A percentile compares a stretch with the other conserved stretches of the same genome.
Evolutionary conservation across 2,797 vertebrate genomes (phyloP).

Genomic region (Hypotaenidia philippensis): DNA sequence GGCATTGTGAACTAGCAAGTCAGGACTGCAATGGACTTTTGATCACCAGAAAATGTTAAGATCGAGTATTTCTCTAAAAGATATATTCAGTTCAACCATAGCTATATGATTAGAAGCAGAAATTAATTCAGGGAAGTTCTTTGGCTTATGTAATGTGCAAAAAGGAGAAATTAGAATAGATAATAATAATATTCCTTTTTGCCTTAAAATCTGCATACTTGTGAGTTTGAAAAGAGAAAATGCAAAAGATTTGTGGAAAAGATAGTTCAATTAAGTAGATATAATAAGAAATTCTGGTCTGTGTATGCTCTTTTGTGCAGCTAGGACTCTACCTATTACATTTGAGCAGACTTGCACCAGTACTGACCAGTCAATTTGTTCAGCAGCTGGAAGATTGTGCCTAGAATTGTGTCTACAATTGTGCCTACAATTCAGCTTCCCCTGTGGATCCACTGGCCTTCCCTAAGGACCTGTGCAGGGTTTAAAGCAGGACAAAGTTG

Average conservation of each 20-base stretch:
- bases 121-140: conserved; percentile 36
- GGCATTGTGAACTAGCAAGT: background rate
- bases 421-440: background rate
- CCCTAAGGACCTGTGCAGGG: background rate
- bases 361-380: background rate
- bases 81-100: background rate
- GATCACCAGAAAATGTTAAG: conserved; percentile 13
- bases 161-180: background rate
- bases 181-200: background rate
- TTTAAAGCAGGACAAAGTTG: background rate
- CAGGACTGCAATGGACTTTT: conserved; percentile 8
- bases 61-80: background rate
- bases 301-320: background rate
- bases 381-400: background rate
- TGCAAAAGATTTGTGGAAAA: conserved; percentile 8
- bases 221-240: conserved; percentile 23
- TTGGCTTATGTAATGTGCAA: background rate
- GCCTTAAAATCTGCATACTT: conserved; percentile 5
- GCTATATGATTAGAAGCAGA: background rate
- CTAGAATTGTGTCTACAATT: no score
- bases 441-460: background rate
- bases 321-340: background rate
- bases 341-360: background rate
- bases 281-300: background rate
- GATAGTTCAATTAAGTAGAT: background rate